Evolutionary conservation across 1,140 invertebrate genomes (phyloP).

Genomic region (Pararge aegeria): DNA sequence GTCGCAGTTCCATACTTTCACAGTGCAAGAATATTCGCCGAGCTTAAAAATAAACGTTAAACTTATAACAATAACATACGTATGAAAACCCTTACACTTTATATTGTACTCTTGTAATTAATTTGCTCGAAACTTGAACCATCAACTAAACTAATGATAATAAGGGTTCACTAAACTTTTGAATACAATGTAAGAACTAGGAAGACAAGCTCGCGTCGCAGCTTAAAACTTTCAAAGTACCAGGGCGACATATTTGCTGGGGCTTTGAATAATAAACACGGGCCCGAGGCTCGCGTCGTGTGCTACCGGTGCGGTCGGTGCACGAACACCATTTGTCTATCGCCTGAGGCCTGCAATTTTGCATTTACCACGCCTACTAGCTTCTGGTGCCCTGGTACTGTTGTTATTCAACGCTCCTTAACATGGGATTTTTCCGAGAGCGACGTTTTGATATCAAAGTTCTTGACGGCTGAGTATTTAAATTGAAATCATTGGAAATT

Average conservation of each 20-base stretch:
- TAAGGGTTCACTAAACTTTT: conserved; percentile 1
- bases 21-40: no score
- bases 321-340: conserved; percentile 65
- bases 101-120: not conserved
- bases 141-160: not conserved
- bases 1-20: no score
- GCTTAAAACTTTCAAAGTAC: conserved; percentile 22
- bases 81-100: no score
- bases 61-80: no score
- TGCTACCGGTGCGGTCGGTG: conserved; percentile 65
- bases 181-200: not conserved
- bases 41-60: no score
- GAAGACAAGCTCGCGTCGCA: conserved; percentile 1
- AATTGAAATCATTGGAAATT: conserved; percentile 2
- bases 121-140: not conserved
- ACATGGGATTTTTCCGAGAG: not conserved
- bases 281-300: conserved; percentile 41
- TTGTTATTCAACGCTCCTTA: conserved; percentile 5
- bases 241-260: conserved; percentile 39
- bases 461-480: not conserved
- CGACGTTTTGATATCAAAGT: conserved; percentile 2
- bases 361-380: conserved; percentile 58
- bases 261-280: conserved; percentile 47
- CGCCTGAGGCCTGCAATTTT: conserved; percentile 57
- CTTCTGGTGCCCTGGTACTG: conserved; percentile 44